phyloP scores from a whole-genome alignment of 2,797 vertebrate species.

The Trichosurus vulpecula region DNA sequence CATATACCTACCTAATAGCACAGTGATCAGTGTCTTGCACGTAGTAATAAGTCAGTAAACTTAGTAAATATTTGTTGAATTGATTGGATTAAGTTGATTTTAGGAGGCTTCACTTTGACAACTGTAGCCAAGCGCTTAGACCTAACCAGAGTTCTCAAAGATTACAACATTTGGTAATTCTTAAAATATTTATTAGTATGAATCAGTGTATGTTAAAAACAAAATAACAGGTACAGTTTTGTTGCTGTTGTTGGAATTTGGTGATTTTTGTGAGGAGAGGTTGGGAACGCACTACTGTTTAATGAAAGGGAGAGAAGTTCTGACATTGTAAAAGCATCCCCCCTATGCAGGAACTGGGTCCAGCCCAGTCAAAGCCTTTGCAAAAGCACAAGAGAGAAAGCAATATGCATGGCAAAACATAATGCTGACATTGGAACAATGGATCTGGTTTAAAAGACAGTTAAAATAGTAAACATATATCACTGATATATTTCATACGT shows the following conservation, averaged over 20 bases:
- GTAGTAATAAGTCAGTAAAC: background rate
- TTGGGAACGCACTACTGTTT: constrained; percentile 47
- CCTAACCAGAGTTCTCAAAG: background rate
- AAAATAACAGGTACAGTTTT: constrained; percentile 74
- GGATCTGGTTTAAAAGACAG: constrained; percentile 73
- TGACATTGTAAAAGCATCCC: constrained; percentile 76
- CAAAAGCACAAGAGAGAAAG: constrained; percentile 73
- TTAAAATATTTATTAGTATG: constrained; percentile 84
- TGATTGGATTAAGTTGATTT: background rate
- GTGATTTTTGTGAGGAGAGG: background rate
- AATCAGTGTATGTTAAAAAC: constrained; percentile 81
- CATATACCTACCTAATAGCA: background rate
- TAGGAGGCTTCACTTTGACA: background rate
- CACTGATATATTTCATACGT: constrained; percentile 15
- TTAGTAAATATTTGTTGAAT: background rate
- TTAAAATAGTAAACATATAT: constrained; percentile 57
- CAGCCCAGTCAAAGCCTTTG: constrained; percentile 85
- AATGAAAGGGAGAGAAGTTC: constrained; percentile 71
- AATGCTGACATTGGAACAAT: constrained; percentile 36
- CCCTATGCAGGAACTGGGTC: constrained; percentile 83
- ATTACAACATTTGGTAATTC: constrained; percentile 63
- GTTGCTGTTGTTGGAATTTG: background rate
- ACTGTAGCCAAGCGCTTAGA: background rate
- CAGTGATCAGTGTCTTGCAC: background rate
- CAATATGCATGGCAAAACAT: constrained; percentile 61